Conservation (phyloP, 1,140 invertebrate genomes). For the Panagrolaimus sp. region DNA sequence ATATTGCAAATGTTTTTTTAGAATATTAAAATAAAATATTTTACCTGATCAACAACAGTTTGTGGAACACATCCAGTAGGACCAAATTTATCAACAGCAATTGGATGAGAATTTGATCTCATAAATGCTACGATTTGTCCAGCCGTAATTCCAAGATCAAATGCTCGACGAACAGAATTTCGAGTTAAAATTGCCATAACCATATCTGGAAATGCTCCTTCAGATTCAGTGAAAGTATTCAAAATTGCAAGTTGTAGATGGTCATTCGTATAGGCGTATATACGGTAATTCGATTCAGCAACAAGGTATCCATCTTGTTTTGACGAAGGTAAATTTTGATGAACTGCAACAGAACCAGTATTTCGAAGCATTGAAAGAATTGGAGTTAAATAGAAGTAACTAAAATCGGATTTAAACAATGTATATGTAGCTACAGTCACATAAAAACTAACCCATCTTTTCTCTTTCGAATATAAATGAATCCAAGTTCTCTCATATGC, state of each 20-base stretch:
- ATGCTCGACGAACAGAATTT: neutral
- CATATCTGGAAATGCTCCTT: slow-evolving; percentile 2
- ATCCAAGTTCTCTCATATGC: slow-evolving; percentile 10
- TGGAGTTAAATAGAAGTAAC: neutral
- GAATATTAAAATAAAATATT: neutral
- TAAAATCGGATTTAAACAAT: neutral
- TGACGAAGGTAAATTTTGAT: neutral
- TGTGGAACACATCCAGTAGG: slow-evolving; percentile 4
- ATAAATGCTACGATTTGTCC: slow-evolving; percentile 12
- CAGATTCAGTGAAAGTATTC: neutral
- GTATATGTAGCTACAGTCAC: neutral
- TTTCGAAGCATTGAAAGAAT: slow-evolving; percentile 8
- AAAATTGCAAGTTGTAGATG: neutral
- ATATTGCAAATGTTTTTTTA: neutral
- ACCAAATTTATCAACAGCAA: slow-evolving; percentile 16
- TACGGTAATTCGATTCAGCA: neutral
- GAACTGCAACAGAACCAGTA: neutral
- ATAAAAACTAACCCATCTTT: neutral
- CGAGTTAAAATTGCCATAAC: neutral
- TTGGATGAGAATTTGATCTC: slow-evolving; percentile 6
- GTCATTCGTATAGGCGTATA: slow-evolving; percentile 14
- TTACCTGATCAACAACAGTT: slow-evolving; percentile 17
- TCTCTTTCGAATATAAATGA: slow-evolving; percentile 11
- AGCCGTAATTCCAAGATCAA: slow-evolving; percentile 12
- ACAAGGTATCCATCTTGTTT: slow-evolving; percentile 10